Percentiles rank a stretch among this genome's conserved stretches.
Conservation (phyloP, 2,113 vertebrate genomes). For the Arvicanthis niloticus region DNA sequence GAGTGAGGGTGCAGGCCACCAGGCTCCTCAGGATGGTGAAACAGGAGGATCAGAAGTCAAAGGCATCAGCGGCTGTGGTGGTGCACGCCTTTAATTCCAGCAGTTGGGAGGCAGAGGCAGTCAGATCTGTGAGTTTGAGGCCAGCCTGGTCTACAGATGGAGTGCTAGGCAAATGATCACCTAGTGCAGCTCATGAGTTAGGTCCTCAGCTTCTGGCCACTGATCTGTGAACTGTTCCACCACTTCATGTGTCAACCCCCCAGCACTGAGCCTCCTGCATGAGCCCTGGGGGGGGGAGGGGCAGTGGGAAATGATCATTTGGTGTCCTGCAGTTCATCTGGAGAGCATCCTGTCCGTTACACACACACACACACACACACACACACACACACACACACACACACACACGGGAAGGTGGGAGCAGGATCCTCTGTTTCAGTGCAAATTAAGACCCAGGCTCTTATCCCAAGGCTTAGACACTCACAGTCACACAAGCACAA, state of each 20-base stretch:
- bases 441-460: neutral
- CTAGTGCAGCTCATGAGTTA: neutral
- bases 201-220: neutral
- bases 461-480: neutral
- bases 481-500: neutral
- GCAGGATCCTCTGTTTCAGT: neutral
- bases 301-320: neutral
- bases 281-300: too few relatives aligned
- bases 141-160: neutral
- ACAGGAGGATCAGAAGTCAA: neutral
- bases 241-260: neutral
- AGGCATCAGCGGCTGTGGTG: neutral
- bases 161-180: neutral
- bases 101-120: neutral
- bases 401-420: neutral
- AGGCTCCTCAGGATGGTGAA: neutral
- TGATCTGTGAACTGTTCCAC: neutral
- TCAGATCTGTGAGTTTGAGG: neutral
- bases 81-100: neutral
- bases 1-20: too few relatives aligned
- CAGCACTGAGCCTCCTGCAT: neutral
- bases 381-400: neutral
- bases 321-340: neutral
- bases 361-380: too few relatives aligned
- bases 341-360: neutral